Conservation (phyloP, 2,797 vertebrate genomes). For the Neosilurus mollespiculum region DNA sequence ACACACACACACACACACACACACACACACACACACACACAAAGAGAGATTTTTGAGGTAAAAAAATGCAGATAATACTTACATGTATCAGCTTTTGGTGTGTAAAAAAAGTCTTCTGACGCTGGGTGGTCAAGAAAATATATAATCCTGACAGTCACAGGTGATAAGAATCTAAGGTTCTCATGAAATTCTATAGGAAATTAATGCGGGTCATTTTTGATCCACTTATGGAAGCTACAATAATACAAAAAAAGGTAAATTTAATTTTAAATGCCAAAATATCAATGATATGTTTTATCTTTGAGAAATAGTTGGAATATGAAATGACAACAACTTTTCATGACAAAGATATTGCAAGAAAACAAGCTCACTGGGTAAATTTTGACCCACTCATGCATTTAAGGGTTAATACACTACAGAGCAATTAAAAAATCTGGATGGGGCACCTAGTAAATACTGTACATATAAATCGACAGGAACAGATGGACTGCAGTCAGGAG, state of each 20-base stretch:
- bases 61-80: no score
- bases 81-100: no score
- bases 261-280: not conserved
- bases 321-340: constrained; percentile 2
- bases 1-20: no score
- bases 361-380: not conserved
- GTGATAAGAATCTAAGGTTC: no score
- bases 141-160: no score
- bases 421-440: not conserved
- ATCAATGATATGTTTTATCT: not conserved
- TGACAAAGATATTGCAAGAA: not conserved
- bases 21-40: no score
- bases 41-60: no score
- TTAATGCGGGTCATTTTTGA: no score
- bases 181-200: no score
- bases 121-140: no score
- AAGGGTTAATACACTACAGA: not conserved
- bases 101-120: no score
- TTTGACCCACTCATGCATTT: constrained; percentile 40
- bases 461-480: not conserved
- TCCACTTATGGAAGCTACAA: no score
- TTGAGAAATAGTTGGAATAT: constrained; percentile 3
- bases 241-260: not conserved
- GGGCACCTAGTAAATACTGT: not conserved
- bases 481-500: constrained; percentile 1